Evolutionary conservation across 2,113 vertebrate genomes (phyloP), one percentile per base, ranked within the genome.

Genomic region (Glareola pratincola): DNA sequence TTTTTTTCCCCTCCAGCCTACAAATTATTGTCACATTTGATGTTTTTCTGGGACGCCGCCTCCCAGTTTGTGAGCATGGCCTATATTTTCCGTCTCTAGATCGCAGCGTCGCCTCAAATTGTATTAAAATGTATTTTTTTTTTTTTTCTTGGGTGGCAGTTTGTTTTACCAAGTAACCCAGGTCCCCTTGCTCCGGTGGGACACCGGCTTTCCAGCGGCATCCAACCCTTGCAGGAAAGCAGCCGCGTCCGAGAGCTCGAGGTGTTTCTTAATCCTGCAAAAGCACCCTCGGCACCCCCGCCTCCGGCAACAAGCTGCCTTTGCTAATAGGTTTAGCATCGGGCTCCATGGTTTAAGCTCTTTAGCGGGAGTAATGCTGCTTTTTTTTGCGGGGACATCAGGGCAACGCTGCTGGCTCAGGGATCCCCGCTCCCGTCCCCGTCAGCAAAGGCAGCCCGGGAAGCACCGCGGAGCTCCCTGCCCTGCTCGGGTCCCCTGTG

Each of bases 101-200:
- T 56, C 3, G 5, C 51, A 32, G 19, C 74, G 4, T 17, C 2
- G 9, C 85, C 51, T 54, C 5, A 19, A 67, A 85, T 82, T 67
- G 30, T n/a, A 72, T 63, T 34, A 59, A 93, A 90, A 89, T 3
- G 2, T 22, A 14, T 22, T 57, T 72, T 62, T 91, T 72, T 78
- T 22, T 57, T 72, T 62, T 91, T 72, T 78, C 88, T 56, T 59
- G 81, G 85, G 72, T 64, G 71, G 62, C 79, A 54, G 41, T 15
- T 54, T 21, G 37, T 71, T 74, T 87, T 67, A 51, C 69, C 88
- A 13, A 48, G 37, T 63, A 86, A 77, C 36, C 41, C 64, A 62
- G 72, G 32, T 57, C 51, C 14, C 30, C 20, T 64, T 0, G 2
- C 21, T 73, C 50, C 34, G 0, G 0, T 0, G 2, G 72, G 84